A percentile compares a stretch with the other conserved stretches of the same genome.
These are phyloP conservation scores for Drosophila cardini DNA, from an alignment of 1,140 invertebrate genomes.

Conservation along the genomic window DNA sequence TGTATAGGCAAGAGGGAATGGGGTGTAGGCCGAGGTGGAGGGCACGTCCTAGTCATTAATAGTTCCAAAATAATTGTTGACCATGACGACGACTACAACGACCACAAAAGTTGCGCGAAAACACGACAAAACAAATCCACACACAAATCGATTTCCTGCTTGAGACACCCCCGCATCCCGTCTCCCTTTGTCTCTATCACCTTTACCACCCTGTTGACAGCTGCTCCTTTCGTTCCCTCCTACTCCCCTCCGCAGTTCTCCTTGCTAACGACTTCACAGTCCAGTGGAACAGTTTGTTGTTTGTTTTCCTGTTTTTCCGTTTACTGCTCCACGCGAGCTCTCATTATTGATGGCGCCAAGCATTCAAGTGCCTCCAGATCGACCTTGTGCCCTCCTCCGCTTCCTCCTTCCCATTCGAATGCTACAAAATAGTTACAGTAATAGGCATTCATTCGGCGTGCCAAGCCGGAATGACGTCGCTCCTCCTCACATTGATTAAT, in stretches of 20 bases:
- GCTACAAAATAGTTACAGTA: constrained; percentile 42
- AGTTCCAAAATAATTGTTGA: constrained; percentile 80
- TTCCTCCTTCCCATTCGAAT: neutral
- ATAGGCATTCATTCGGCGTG: constrained; percentile 72
- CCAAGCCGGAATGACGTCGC: constrained; percentile 70
- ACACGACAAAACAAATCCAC: constrained; percentile 75
- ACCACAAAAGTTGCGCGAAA: constrained; percentile 59
- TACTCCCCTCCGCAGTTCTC: neutral
- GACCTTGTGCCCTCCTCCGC: constrained; percentile 57
- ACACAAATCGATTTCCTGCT: constrained; percentile 79
- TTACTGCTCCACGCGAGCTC: constrained; percentile 70
- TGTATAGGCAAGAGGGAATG: neutral
- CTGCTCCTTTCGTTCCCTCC: constrained; percentile 32
- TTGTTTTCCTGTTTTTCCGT: constrained; percentile 69
- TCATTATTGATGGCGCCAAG: constrained; percentile 74
- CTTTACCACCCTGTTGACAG: constrained; percentile 66
- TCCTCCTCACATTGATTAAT: constrained; percentile 69
- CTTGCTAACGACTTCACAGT: constrained; percentile 49
- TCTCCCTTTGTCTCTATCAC: constrained; percentile 15
- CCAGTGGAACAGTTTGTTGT: constrained; percentile 56
- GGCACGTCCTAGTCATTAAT: constrained; percentile 72
- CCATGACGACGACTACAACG: constrained; percentile 51
- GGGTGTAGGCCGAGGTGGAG: constrained; percentile 7
- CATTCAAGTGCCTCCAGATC: constrained; percentile 54
- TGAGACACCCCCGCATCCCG: constrained; percentile 14